Conservation (phyloP, 2,888 invertebrate species). For the Drosophila affinis region DNA sequence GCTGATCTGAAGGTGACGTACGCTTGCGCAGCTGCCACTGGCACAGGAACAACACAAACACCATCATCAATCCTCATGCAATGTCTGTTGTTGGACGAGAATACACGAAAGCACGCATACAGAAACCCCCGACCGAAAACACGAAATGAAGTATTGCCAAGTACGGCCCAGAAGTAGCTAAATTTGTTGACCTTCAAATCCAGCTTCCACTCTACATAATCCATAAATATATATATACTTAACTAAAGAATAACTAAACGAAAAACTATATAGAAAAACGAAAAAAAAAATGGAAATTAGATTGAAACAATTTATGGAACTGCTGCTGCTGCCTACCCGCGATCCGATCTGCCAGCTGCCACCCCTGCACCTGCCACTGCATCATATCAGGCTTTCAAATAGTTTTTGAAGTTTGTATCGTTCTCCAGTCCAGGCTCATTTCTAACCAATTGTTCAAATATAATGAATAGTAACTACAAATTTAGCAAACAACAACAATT, state of each 20-base stretch:
- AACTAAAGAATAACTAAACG: slow-evolving; percentile 33
- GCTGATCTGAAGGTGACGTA: slow-evolving; percentile 63
- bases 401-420: slow-evolving; percentile 58
- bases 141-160: slow-evolving; percentile 71
- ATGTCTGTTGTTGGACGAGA: slow-evolving; percentile 67
- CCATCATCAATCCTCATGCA: slow-evolving; percentile 7
- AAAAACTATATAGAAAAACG: slow-evolving; percentile 13
- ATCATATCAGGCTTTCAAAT: slow-evolving; percentile 51
- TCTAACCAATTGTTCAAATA: slow-evolving; percentile 62
- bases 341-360: slow-evolving; percentile 33
- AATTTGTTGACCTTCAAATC: slow-evolving; percentile 63
- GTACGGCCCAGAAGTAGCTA: slow-evolving; percentile 65
- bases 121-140: neutral
- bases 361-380: slow-evolving; percentile 27
- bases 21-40: slow-evolving; percentile 52
- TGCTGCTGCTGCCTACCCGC: slow-evolving; percentile 15
- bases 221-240: slow-evolving; percentile 48
- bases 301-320: slow-evolving; percentile 57
- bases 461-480: slow-evolving; percentile 55
- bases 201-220: slow-evolving; percentile 62
- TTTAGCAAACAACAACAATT: slow-evolving; percentile 54
- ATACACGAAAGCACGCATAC: slow-evolving; percentile 41
- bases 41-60: slow-evolving; percentile 44
- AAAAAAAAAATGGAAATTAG: slow-evolving; percentile 73
- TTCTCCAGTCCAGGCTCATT: slow-evolving; percentile 39